Evolutionary conservation across 2,888 invertebrate genomes (phyloP).

Genomic region (Neoascia interrupta): DNA sequence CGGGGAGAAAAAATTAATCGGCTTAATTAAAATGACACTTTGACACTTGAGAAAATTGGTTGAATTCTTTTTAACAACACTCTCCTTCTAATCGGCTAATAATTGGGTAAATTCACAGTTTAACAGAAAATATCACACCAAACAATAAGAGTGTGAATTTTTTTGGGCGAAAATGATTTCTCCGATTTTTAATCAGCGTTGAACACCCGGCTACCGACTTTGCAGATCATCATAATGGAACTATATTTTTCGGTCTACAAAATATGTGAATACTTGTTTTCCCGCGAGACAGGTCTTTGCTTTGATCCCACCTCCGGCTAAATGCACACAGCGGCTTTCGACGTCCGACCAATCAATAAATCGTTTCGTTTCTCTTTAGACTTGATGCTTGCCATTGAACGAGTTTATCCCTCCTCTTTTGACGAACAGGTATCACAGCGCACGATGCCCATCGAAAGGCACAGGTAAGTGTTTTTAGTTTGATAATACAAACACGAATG

Average conservation of each 20-base stretch:
- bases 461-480: conserved; percentile 20
- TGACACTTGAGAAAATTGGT: not conserved
- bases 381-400: conserved; percentile 42
- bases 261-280: conserved; percentile 41
- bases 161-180: too few species aligned
- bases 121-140: too few species aligned
- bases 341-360: conserved; percentile 62
- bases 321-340: conserved; percentile 17
- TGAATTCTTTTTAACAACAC: not conserved
- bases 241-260: not conserved
- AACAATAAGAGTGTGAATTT: not conserved
- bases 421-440: conserved; percentile 36
- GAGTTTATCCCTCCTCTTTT: conserved; percentile 62
- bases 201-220: conserved; percentile 58
- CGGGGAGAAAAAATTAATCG: too few species aligned
- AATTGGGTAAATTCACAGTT: too few species aligned
- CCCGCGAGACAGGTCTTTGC: conserved; percentile 28
- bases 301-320: conserved; percentile 59
- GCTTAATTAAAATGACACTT: too few species aligned
- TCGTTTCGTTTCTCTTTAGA: conserved; percentile 44
- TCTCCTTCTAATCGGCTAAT: not conserved
- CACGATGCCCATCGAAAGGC: conserved; percentile 6
- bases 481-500: conserved; percentile 11
- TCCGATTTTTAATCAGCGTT: conserved; percentile 48
- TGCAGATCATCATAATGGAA: conserved; percentile 45